Evolutionary conservation across 2,888 invertebrate species (phyloP).

Genomic region (Lasioglossum figueresi): DNA sequence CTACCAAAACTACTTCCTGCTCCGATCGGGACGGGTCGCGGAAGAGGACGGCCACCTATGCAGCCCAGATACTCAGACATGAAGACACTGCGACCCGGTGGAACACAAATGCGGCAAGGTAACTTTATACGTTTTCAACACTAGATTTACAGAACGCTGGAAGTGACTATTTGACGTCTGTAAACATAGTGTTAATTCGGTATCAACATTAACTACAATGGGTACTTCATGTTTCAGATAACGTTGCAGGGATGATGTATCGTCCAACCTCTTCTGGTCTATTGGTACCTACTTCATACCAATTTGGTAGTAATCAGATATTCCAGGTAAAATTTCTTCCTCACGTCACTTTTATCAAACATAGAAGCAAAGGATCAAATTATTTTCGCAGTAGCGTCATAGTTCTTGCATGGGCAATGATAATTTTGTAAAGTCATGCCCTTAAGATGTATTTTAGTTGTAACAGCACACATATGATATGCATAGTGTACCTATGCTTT

Average conservation of each 20-base stretch:
- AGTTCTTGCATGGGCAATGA: slow-evolving; percentile 53
- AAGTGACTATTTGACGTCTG: neutral
- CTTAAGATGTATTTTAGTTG: slow-evolving; percentile 34
- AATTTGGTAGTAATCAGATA: slow-evolving; percentile 87
- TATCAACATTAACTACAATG: slow-evolving; percentile 16
- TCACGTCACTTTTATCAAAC: neutral
- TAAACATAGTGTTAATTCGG: neutral
- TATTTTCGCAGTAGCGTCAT: neutral
- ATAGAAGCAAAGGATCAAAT: neutral
- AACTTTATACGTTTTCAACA: slow-evolving; percentile 19
- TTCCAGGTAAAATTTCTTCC: slow-evolving; percentile 86
- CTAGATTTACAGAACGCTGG: neutral
- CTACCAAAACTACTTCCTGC: slow-evolving; percentile 84
- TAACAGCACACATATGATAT: slow-evolving; percentile 28
- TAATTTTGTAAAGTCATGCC: slow-evolving; percentile 62
- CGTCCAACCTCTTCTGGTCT: slow-evolving; percentile 87
- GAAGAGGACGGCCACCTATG: slow-evolving; percentile 84
- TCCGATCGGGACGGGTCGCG: slow-evolving; percentile 80
- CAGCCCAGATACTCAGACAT: slow-evolving; percentile 81
- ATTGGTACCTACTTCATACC: slow-evolving; percentile 87
- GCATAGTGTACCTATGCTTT: slow-evolving; percentile 27
- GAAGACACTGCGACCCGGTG: slow-evolving; percentile 79
- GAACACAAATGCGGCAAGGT: slow-evolving; percentile 79
- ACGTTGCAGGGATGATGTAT: slow-evolving; percentile 87
- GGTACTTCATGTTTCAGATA: slow-evolving; percentile 72